Conservation (phyloP, 1,140 invertebrate species). For the Drosophila pruinosa region DNA sequence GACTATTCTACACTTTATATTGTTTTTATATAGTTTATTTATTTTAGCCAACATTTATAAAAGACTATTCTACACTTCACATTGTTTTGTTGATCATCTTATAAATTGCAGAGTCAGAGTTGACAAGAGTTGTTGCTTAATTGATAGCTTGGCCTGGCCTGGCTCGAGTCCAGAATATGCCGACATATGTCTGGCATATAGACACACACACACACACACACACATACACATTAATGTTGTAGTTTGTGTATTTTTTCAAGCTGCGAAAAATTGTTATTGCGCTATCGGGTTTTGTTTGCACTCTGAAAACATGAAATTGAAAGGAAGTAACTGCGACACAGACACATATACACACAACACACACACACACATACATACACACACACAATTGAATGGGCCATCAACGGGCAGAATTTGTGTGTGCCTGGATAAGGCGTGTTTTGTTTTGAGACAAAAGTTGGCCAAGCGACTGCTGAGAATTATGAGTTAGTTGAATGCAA, state of each 20-base stretch:
- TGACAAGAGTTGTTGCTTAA: no score
- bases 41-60: no score
- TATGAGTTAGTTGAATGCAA: conserved; percentile 62
- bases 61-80: no score
- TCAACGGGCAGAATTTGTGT: conserved; percentile 12
- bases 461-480: conserved; percentile 41
- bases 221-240: conserved; percentile 25
- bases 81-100: no score
- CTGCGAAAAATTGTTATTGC: conserved; percentile 56
- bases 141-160: no score
- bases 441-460: conserved; percentile 53
- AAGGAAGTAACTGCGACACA: conserved; percentile 50
- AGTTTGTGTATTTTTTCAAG: conserved; percentile 25
- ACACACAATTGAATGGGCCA: neutral
- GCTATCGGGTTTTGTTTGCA: conserved; percentile 52
- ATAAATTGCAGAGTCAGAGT: no score
- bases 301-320: conserved; percentile 58
- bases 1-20: no score
- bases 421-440: conserved; percentile 26
- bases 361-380: neutral
- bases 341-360: conserved; percentile 12
- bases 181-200: conserved; percentile 6
- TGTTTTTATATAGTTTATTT: no score
- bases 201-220: conserved; percentile 2
- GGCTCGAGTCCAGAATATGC: conserved; percentile 5